Base-by-base conservation (phyloP, 92 coral and sea anemone species). In the Actinernus sp. region DNA sequence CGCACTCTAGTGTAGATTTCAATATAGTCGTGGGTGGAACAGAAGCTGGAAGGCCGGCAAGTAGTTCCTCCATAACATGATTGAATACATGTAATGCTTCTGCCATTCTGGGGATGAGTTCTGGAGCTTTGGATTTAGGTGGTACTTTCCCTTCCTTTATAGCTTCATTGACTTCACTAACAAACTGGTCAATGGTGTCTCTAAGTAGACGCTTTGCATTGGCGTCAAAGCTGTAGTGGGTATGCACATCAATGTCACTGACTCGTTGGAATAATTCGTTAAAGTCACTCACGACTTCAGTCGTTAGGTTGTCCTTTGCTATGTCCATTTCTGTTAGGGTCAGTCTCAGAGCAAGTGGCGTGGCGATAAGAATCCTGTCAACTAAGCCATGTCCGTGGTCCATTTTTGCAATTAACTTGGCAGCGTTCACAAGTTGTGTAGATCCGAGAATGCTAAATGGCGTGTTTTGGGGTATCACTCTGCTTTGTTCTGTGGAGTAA, bases 331-430 rank as follows among this genome's bases (percentile, higher is more conserved):
- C 59, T 12, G 76, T 33, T 13, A 57, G 70, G 8, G 31, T n/a
- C n/a, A n/a, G n/a, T n/a, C n/a, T n/a, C n/a, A n/a, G n/a, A n/a
- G n/a, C n/a, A n/a, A n/a, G n/a, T n/a, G n/a, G n/a, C n/a, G n/a
- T n/a, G n/a, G n/a, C n/a, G n/a, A n/a, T n/a, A n/a, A n/a, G n/a
- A n/a, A 82, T n/a, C 40, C 82, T 56, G 55, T 76, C 74, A 5
- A 83, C 58, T 28, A 75, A 50, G 30, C 75, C 78, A 45, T 76
- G 90, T 5, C 83, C 73, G 18, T 83, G 84, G 65, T 67, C 80
- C 89, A 76, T 76, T 52, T 63, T 48, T 13, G 84, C 80, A 44
- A 84, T 70, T 10, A 76, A 26, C 34, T 83, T 74, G 7, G n/a
- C n/a, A n/a, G n/a, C n/a, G n/a, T n/a, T n/a, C n/a, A n/a, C n/a